Evolutionary conservation across 2,113 vertebrate genomes (phyloP).

Genomic region (Rhegmatorhina hoffmannsi): DNA sequence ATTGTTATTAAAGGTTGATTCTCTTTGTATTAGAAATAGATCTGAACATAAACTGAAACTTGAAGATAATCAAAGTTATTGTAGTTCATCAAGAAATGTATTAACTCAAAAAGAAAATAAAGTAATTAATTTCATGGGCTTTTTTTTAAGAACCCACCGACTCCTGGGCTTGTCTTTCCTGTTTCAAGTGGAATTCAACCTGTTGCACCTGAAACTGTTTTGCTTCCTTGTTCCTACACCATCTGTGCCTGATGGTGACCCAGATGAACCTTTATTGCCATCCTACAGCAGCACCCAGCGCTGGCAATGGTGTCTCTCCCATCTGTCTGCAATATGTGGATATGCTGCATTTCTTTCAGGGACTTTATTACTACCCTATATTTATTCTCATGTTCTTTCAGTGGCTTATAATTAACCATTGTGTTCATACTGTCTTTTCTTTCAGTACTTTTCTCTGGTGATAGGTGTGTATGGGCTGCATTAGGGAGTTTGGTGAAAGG

Average conservation of each 20-base stretch:
- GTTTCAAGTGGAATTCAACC: neutral
- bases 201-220: neutral
- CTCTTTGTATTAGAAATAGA: neutral
- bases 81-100: neutral
- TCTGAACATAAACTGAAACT: neutral
- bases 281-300: neutral
- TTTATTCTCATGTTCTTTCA: constrained; percentile 2
- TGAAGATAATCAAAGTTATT: neutral
- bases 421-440: neutral
- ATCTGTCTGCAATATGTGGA: neutral
- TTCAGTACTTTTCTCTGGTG: neutral
- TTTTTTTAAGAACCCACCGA: neutral
- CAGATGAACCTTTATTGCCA: neutral
- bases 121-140: neutral
- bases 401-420: neutral
- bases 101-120: neutral
- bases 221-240: neutral
- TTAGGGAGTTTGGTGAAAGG: neutral
- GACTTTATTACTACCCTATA: neutral
- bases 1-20: neutral
- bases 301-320: neutral
- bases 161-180: neutral
- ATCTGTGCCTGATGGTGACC: neutral
- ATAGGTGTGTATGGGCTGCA: neutral
- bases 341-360: neutral